A percentile compares a stretch with the other conserved stretches of the same genome.
These are phyloP conservation scores for Herpailurus yagouaroundi DNA, from an alignment of 2,113 vertebrate genomes.

Conservation along the genomic window DNA sequence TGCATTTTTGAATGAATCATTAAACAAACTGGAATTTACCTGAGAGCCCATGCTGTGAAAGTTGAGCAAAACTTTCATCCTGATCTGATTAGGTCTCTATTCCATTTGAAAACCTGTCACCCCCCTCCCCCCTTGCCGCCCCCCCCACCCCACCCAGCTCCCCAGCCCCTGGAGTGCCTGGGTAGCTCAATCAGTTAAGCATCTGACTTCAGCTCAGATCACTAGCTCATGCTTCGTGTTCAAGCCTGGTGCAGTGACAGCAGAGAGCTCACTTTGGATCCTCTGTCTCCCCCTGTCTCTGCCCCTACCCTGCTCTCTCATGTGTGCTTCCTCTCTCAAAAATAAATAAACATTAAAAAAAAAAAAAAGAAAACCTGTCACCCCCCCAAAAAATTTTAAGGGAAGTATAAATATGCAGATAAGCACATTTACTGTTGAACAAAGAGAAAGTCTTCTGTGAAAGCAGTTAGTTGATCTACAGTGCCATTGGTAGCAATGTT, in stretches of 20 bases:
- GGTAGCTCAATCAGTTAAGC: no score
- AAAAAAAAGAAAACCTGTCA: no score
- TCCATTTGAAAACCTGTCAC: not conserved
- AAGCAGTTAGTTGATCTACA: not conserved
- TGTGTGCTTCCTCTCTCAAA: no score
- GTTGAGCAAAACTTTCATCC: not conserved
- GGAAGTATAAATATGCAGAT: not conserved
- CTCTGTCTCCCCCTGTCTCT: no score
- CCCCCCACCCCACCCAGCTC: no score
- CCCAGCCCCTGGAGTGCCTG: no score
- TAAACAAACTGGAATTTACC: not conserved
- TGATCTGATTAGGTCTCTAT: not conserved
- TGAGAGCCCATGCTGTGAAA: not conserved
- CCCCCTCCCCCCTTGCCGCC: accelerated
- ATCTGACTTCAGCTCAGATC: no score
- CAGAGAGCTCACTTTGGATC: no score
- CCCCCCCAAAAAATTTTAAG: not conserved
- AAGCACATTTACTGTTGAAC: not conserved
- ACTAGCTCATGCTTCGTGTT: no score
- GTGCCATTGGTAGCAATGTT: not conserved
- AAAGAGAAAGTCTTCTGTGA: not conserved
- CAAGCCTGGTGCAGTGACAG: no score
- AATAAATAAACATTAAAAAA: no score
- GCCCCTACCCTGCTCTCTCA: no score
- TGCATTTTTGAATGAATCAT: not conserved